Percentiles rank a stretch among this genome's conserved stretches.
Evolutionary conservation across 1,140 invertebrate species (phyloP).

Genomic region (Hylaeus volcanicus): DNA sequence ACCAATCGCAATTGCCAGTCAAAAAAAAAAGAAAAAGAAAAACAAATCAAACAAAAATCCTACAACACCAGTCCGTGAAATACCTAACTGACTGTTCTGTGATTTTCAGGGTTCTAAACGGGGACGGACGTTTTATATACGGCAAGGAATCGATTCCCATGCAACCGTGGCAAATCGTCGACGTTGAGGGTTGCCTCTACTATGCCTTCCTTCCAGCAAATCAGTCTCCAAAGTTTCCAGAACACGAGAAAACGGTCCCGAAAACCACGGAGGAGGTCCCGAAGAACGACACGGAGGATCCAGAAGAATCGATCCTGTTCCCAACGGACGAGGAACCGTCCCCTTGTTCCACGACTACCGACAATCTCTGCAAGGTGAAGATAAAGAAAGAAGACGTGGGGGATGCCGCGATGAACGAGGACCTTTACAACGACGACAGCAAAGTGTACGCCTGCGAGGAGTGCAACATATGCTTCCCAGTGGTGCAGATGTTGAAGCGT

Average conservation of each 20-base stretch:
- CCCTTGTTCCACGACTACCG: background rate
- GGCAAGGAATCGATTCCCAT: constrained; percentile 69
- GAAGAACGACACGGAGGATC: background rate
- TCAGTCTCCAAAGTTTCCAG: constrained; percentile 6
- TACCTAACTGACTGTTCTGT: constrained; percentile 53
- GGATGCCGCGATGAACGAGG: background rate
- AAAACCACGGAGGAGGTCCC: background rate
- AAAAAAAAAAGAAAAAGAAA: background rate
- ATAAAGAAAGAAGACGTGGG: constrained; percentile 52
- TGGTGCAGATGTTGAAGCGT: constrained; percentile 74
- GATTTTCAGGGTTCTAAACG: constrained; percentile 60
- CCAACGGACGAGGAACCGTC: background rate
- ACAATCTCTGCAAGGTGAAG: constrained; percentile 47
- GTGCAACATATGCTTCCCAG: constrained; percentile 81
- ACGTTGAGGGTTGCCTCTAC: constrained; percentile 70
- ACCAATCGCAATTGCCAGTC: background rate
- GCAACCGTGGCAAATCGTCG: constrained; percentile 73
- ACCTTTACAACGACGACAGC: constrained; percentile 10
- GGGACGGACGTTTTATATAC: constrained; percentile 68
- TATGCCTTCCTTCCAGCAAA: constrained; percentile 71
- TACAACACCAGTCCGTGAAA: background rate
- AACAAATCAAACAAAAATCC: background rate
- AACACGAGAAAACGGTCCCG: background rate
- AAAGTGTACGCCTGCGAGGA: constrained; percentile 73
- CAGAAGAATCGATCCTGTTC: background rate